Evolutionary conservation across 1,140 invertebrate genomes (phyloP), one percentile per base, ranked within the genome.

Genomic region (Heliconius himera): DNA sequence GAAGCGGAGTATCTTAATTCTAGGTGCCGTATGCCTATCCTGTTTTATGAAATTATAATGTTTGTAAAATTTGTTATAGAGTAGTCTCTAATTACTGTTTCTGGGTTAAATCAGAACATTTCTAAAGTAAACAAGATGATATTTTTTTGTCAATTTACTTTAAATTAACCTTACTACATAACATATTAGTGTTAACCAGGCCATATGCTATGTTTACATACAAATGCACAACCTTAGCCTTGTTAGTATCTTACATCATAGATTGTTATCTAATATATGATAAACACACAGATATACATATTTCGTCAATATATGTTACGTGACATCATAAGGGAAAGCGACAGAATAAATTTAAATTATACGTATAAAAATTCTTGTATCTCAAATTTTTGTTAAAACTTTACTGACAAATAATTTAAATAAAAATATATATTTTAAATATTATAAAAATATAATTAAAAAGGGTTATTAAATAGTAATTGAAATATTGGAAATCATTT

Each of bases 151-250:
- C 13, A 66, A 66, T 66, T 29, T 13, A 16, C 13, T 2, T 1
- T 29, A 66, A 26, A 29, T 6, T 4, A 26, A 29, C 22, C 22
- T 29, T 66, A 66, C 8, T 29, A n/a, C n/a, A n/a, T n/a, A 29
- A 16, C 22, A 66, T 13, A 41, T 70, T 49, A 74, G 16, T 26
- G 41, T 51, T 76, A 49, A 33, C n/a, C 71, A 75, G 70, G 70
- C 76, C 54, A 71, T 73, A 70, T 46, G 20, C 33, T 72, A 56
- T 80, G 79, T 76, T 80, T 77, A 80, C 70, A 76, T 74, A 78
- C 51, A 49, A 81, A 66, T 22, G 60, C 13, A 79, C 90, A 91
- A 92, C 91, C 91, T 93, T 93, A 91, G 91, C 91, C 90, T 88
- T 92, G 87, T 80, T 73, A 76, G 36, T 22, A 73, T 71, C 82